Evolutionary conservation across 2,888 invertebrate genomes (phyloP), one percentile per base, ranked within the genome.

Genomic region (Ophion ellenae): DNA sequence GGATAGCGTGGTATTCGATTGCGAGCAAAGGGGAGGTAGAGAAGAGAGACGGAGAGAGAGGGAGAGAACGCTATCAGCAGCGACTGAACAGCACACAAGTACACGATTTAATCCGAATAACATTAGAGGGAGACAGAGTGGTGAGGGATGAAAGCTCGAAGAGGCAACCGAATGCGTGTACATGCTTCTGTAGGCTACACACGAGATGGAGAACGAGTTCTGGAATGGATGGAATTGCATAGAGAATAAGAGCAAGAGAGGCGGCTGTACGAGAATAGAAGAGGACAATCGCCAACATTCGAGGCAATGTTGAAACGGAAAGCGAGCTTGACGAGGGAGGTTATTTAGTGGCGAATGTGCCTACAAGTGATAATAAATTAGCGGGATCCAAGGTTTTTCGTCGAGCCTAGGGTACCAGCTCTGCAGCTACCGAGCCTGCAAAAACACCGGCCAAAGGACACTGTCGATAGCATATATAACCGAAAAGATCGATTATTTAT

Each of bases 71-170:
- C 70, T 76, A 75, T 64, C 74, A 73, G 71, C 45, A 63, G 32
- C 64, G 40, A 63, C 64, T 20, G 24, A 61, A 88, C 86, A 86
- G 81, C 86, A 80, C 87, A 83, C 87, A 87, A 88, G 90, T 90
- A 91, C 91, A 91, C 83, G 90, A 87, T 92, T 92, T 91, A 91
- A 92, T 92, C 91, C 90, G 91, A 91, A 92, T 92, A 91, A 90
- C 90, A 91, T 92, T 90, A 90, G 89, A 91, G 89, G 66, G 86
- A 80, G 83, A 75, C 81, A 83, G 14, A 47, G 83, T 45, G 36
- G 73, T 80, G 79, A 79, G 77, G 80, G 78, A 83, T 73, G 85
- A 75, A 70, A 73, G 71, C 53, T 66, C 74, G 59, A 85, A 70
- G 76, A 79, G 82, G 82, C 7, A 24, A n/a, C n/a, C 61, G 61